A percentile compares a stretch with the other conserved stretches of the same genome.
Conservation (phyloP, 2,113 vertebrate genomes). For the Hippocampus zosterae region DNA sequence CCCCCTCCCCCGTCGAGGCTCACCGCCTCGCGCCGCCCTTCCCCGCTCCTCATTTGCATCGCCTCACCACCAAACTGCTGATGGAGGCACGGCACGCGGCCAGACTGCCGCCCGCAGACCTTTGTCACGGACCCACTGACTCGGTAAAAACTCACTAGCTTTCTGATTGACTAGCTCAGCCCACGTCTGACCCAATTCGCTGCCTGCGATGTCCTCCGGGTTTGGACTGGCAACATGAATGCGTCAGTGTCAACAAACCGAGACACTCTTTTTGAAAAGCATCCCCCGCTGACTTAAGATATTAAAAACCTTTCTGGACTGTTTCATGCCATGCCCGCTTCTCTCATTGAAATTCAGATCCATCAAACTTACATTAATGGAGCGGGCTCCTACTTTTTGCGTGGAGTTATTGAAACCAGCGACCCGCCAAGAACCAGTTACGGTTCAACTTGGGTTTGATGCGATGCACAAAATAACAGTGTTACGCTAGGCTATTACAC, state of each 20-base stretch:
- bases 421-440: slow-evolving; percentile 38
- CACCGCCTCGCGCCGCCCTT: slow-evolving; percentile 8
- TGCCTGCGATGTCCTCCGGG: slow-evolving; percentile 2
- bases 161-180: slow-evolving; percentile 31
- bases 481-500: slow-evolving; percentile 28
- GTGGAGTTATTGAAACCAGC: slow-evolving; percentile 23
- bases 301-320: slow-evolving; percentile 5
- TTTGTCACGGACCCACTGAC: slow-evolving; percentile 48
- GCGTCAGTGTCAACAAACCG: slow-evolving; percentile 1
- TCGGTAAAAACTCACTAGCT: slow-evolving; percentile 51
- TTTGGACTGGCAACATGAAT: slow-evolving; percentile 16
- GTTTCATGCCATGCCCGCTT: slow-evolving; percentile 1
- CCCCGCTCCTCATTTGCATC: slow-evolving; percentile 12
- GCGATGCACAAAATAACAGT: slow-evolving; percentile 29
- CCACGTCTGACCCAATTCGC: slow-evolving; percentile 17
- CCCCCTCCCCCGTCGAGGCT: slow-evolving; percentile 22
- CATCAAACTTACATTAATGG: slow-evolving; percentile 40
- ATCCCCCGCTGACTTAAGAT: slow-evolving; percentile 10
- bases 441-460: slow-evolving; percentile 29
- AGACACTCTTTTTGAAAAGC: slow-evolving; percentile 11
- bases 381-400: slow-evolving; percentile 17
- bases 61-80: slow-evolving; percentile 46
- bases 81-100: slow-evolving; percentile 41
- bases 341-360: slow-evolving; percentile 36
- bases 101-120: slow-evolving; percentile 38